phyloP scores from a whole-genome alignment of 2,888 invertebrate genomes.

The Steinernema carpocapsae region DNA sequence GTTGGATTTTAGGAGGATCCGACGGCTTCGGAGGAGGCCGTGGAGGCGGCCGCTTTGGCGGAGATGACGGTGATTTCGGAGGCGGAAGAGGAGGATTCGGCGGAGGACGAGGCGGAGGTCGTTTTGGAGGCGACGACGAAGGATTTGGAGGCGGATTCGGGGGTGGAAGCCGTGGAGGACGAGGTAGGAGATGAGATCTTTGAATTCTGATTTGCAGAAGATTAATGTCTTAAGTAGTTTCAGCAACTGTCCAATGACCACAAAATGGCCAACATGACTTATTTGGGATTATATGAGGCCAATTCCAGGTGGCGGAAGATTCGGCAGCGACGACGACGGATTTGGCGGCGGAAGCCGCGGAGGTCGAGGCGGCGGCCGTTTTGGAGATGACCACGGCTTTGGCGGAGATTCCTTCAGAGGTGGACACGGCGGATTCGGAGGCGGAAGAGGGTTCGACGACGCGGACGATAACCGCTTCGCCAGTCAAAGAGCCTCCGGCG shows the following conservation, averaged over 20 bases:
- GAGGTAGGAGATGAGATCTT: too few relatives aligned
- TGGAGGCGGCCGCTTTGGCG: constrained; percentile 19
- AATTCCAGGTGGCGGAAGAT: neutral
- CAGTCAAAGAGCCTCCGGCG: neutral
- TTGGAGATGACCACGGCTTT: too few relatives aligned
- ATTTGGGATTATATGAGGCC: too few relatives aligned
- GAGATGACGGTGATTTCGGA: constrained; percentile 29
- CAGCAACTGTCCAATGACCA: too few relatives aligned
- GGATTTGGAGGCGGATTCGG: neutral
- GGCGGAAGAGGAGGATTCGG: neutral
- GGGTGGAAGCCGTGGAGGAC: neutral
- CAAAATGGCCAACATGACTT: too few relatives aligned
- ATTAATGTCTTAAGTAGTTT: too few relatives aligned
- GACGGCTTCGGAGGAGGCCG: neutral
- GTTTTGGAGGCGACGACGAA: too few relatives aligned
- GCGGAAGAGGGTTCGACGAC: neutral
- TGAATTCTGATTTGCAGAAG: too few relatives aligned
- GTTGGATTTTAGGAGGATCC: too few relatives aligned
- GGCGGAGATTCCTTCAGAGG: too few relatives aligned
- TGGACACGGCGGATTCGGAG: neutral
- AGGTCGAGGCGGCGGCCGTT: neutral
- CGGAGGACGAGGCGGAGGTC: neutral
- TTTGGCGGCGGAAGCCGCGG: neutral
- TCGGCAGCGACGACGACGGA: neutral
- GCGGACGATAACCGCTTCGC: neutral